phyloP scores from a whole-genome alignment of 1,140 invertebrate species.

The Anthonomus grandis region DNA sequence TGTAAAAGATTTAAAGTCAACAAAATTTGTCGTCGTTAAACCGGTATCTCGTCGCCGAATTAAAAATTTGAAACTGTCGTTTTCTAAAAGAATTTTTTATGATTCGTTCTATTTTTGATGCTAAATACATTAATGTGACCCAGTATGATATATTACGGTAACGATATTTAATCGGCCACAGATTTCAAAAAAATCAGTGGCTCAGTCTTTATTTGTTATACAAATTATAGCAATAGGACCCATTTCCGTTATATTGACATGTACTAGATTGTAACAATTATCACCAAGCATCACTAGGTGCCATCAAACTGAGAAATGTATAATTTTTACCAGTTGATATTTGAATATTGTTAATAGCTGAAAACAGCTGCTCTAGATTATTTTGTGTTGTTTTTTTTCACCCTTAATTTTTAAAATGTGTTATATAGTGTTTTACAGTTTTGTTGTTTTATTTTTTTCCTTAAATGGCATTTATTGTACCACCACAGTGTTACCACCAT shows the following conservation, averaged over 20 bases:
- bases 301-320: constrained; percentile 16
- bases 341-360: constrained; percentile 11
- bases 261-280: constrained; percentile 40
- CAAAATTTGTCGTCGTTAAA: too few species aligned
- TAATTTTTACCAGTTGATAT: constrained; percentile 19
- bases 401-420: constrained; percentile 10
- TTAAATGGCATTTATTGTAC: constrained; percentile 8
- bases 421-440: constrained; percentile 22
- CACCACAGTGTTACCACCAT: constrained; percentile 3
- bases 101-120: too few species aligned
- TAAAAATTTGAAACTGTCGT: too few species aligned
- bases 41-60: too few species aligned
- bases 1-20: too few species aligned
- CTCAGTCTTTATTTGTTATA: constrained; percentile 41
- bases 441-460: constrained; percentile 17
- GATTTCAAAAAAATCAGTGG: too few species aligned
- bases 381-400: constrained; percentile 13
- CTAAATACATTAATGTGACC: too few species aligned
- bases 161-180: too few species aligned
- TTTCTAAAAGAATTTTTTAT: too few species aligned
- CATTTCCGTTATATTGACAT: constrained; percentile 39
- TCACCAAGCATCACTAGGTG: constrained; percentile 27
- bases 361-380: constrained; percentile 5
- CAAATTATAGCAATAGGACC: constrained; percentile 37
- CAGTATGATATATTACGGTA: too few species aligned